These are phyloP conservation scores for Epinephelus moara DNA, from an alignment of 2,113 vertebrate species.

Conservation along the genomic window DNA sequence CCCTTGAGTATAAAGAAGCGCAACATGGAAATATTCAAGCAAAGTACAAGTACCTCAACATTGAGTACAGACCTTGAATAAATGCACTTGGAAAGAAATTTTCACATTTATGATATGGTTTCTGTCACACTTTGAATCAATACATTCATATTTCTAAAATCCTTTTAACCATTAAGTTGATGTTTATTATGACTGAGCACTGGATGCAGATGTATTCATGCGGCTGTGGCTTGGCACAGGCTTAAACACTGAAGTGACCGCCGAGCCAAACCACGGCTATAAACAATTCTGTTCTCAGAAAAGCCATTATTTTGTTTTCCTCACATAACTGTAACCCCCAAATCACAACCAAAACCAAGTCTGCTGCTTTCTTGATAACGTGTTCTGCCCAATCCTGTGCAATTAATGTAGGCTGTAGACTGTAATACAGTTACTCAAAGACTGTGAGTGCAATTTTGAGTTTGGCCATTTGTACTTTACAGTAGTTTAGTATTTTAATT, in stretches of 20 bases:
- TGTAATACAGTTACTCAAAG: neutral
- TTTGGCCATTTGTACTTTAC: neutral
- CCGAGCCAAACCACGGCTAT: conserved; percentile 26
- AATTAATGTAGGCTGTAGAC: neutral
- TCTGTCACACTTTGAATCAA: neutral
- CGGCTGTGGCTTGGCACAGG: conserved; percentile 23
- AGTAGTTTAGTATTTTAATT: neutral
- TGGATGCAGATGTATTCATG: conserved; percentile 2
- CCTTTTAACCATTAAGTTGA: neutral
- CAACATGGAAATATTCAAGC: no score
- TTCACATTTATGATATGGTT: neutral
- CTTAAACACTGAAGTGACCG: conserved; percentile 16
- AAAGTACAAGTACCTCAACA: neutral
- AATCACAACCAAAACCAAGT: neutral
- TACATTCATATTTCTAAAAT: neutral
- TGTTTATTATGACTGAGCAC: conserved; percentile 23
- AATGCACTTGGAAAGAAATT: neutral
- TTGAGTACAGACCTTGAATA: no score
- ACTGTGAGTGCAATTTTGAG: neutral
- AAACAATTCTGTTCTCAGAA: conserved; percentile 31
- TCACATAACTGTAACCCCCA: neutral
- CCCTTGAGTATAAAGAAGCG: no score
- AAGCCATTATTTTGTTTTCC: conserved; percentile 20
- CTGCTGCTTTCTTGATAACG: neutral
- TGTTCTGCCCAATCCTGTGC: neutral